Conservation (phyloP, 64 coral and sea anemone species). For the Catalaphyllia jardinei region DNA sequence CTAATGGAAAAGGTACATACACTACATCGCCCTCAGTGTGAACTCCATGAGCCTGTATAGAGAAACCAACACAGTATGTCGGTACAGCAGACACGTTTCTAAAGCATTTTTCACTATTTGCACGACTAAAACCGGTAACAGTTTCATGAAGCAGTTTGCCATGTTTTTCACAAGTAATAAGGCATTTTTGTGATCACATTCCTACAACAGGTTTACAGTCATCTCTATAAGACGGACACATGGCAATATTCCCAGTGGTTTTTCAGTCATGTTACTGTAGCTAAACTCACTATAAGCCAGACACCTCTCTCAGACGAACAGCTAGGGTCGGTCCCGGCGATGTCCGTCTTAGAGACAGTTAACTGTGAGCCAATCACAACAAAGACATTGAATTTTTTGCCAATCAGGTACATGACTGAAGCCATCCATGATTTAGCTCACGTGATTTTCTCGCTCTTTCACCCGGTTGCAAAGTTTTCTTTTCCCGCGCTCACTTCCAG, state of each 20-base stretch:
- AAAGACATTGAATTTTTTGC: neutral
- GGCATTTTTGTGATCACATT: too few relatives aligned
- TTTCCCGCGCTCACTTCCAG: neutral
- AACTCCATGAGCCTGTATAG: conserved; percentile 71
- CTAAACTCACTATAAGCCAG: too few relatives aligned
- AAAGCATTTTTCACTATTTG: too few relatives aligned
- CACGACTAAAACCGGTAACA: too few relatives aligned
- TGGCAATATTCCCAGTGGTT: too few relatives aligned
- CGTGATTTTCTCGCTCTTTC: neutral
- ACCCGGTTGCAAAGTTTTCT: neutral
- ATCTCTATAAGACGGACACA: too few relatives aligned
- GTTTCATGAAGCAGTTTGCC: too few relatives aligned
- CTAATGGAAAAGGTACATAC: conserved; percentile 80
- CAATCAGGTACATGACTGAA: neutral
- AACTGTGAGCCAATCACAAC: neutral
- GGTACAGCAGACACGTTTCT: too few relatives aligned
- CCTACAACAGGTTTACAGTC: too few relatives aligned
- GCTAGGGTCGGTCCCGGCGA: neutral
- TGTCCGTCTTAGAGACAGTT: neutral
- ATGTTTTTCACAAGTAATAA: too few relatives aligned
- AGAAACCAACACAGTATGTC: neutral
- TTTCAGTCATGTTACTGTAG: too few relatives aligned
- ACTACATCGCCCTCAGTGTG: conserved; percentile 82
- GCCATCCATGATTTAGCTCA: neutral
- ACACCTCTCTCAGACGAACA: too few relatives aligned